Evolutionary conservation across 2,797 vertebrate species (phyloP).

Genomic region (Trachurus trachurus): DNA sequence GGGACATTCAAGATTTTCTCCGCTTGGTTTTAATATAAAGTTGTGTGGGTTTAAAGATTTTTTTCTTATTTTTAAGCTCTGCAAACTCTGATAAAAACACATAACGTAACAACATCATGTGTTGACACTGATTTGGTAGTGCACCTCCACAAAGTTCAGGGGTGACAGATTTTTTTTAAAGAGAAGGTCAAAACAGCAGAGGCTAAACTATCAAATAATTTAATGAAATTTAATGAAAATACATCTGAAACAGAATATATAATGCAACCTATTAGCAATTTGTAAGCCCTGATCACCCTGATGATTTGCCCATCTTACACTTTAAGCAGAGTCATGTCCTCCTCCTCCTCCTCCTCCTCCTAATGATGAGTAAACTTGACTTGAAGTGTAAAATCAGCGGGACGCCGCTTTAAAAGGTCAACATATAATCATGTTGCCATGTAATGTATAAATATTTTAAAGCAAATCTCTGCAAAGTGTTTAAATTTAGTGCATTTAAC

Average conservation of each 20-base stretch:
- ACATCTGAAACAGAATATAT: no score
- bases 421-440: background rate
- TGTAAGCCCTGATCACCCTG: background rate
- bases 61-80: no score
- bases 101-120: no score
- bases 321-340: background rate
- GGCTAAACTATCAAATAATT: background rate
- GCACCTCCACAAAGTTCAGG: background rate
- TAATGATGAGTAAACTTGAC: background rate
- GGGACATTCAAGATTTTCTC: background rate
- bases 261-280: background rate
- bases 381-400: background rate
- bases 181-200: background rate
- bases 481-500: background rate
- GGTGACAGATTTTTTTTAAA: no score
- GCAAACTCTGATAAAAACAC: no score
- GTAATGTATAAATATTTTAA: background rate
- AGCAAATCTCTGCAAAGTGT: background rate
- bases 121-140: background rate
- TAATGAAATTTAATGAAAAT: no score
- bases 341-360: background rate
- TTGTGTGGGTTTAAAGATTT: background rate
- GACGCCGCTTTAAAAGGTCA: no score
- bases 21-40: background rate
- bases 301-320: no score